Evolutionary conservation across 2,797 vertebrate genomes (phyloP).

Genomic region (Coluber constrictor): DNA sequence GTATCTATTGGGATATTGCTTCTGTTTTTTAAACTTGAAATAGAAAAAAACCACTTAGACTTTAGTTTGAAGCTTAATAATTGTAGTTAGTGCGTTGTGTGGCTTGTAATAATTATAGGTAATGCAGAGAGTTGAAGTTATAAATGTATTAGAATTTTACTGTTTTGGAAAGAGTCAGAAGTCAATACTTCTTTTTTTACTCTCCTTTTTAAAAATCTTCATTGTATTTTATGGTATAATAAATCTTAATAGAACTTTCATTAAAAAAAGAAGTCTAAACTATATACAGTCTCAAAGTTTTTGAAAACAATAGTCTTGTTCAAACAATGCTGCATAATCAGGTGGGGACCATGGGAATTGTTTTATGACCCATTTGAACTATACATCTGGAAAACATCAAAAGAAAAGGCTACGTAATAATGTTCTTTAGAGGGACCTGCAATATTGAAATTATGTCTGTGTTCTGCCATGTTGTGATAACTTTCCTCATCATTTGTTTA

Average conservation of each 20-base stretch:
- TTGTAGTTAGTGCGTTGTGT: neutral
- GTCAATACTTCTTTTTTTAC: neutral
- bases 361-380: neutral
- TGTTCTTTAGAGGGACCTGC: neutral
- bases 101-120: neutral
- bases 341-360: neutral
- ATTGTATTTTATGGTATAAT: neutral
- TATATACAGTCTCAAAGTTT: neutral
- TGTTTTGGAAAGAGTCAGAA: neutral
- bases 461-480: neutral
- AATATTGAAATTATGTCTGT: neutral
- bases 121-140: neutral
- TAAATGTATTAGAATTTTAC: neutral
- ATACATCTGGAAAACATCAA: neutral
- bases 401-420: neutral
- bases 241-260: neutral
- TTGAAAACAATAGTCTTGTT: constrained; percentile 13
- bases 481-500: neutral
- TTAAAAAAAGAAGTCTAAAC: neutral
- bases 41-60: neutral
- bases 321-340: neutral
- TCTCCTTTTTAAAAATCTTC: neutral
- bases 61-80: neutral
- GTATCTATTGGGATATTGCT: neutral
- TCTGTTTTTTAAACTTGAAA: neutral